Conservation (phyloP, 2,113 vertebrate genomes). For the Choloepus hoffmanni region DNA sequence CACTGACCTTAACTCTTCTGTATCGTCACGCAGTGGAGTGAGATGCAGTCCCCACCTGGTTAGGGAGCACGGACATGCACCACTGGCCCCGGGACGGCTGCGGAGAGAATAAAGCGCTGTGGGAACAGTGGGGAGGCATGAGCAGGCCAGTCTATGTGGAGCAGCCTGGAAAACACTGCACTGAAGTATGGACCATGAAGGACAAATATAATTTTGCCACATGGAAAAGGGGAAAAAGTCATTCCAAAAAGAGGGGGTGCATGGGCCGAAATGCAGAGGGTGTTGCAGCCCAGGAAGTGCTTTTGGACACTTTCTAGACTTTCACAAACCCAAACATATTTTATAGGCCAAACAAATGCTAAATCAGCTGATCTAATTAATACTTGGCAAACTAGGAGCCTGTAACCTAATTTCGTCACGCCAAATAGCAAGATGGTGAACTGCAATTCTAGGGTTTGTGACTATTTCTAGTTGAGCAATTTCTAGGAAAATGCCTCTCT, state of each 20-base stretch:
- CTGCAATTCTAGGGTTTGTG: not conserved
- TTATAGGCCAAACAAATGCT: not conserved
- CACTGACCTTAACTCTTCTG: not conserved
- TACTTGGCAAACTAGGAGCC: not conserved
- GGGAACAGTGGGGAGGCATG: not conserved
- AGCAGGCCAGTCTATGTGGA: not conserved
- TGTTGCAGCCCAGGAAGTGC: too few relatives aligned
- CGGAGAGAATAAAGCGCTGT: not conserved
- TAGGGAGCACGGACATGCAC: not conserved
- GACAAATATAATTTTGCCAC: not conserved
- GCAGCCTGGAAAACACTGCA: not conserved
- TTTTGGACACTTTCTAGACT: not conserved
- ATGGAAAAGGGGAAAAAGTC: not conserved
- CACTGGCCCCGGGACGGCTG: not conserved
- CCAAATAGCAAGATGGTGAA: not conserved
- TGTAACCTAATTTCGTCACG: not conserved
- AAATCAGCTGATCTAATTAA: not conserved
- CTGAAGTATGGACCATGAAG: not conserved
- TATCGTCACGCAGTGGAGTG: not conserved
- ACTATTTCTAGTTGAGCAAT: not conserved
- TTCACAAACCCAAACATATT: not conserved
- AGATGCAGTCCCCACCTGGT: not conserved
- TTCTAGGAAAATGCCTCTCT: not conserved
- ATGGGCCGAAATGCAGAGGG: not conserved
- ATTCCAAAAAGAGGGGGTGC: not conserved